Evolutionary conservation across 2,797 vertebrate species (phyloP).

Genomic region (Platalea minor): DNA sequence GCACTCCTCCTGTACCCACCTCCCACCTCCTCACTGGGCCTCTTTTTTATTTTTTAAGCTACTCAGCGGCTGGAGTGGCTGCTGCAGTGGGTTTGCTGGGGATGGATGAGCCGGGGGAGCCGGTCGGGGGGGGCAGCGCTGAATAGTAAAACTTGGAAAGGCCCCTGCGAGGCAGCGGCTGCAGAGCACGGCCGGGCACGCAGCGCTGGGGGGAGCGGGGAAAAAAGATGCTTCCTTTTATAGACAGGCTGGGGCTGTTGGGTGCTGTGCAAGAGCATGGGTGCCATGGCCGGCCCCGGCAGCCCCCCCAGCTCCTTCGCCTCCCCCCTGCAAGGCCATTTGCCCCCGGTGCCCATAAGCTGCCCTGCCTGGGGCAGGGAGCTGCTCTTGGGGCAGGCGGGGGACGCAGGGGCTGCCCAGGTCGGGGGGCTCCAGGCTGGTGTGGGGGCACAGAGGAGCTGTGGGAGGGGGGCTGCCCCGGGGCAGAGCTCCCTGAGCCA

Average conservation of each 20-base stretch:
- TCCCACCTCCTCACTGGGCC: not conserved
- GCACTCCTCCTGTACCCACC: not conserved
- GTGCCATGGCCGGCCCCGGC: not conserved
- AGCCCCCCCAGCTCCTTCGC: not conserved
- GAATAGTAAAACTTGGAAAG: constrained; percentile 5
- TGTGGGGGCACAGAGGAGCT: not conserved
- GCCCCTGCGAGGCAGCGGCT: not conserved
- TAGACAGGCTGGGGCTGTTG: constrained; percentile 47
- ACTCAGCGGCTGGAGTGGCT: not conserved
- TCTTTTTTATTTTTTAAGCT: not conserved
- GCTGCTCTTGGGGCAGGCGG: not conserved
- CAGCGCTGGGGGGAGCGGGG: not conserved
- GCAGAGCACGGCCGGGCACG: not conserved
- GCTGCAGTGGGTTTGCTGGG: constrained; percentile 35
- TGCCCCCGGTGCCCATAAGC: not conserved
- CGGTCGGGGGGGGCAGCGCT: not conserved
- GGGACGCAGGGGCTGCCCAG: not conserved
- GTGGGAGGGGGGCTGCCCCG: not conserved
- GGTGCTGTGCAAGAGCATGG: not conserved
- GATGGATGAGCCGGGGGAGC: not conserved
- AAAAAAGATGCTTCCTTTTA: constrained; percentile 64
- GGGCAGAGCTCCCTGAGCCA: not conserved
- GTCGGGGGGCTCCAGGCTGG: rapidly evolving
- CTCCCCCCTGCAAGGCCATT: not conserved
- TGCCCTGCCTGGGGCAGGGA: not conserved